phyloP scores from a whole-genome alignment of 1,140 invertebrate species.

The Drosophila ercepeae region DNA sequence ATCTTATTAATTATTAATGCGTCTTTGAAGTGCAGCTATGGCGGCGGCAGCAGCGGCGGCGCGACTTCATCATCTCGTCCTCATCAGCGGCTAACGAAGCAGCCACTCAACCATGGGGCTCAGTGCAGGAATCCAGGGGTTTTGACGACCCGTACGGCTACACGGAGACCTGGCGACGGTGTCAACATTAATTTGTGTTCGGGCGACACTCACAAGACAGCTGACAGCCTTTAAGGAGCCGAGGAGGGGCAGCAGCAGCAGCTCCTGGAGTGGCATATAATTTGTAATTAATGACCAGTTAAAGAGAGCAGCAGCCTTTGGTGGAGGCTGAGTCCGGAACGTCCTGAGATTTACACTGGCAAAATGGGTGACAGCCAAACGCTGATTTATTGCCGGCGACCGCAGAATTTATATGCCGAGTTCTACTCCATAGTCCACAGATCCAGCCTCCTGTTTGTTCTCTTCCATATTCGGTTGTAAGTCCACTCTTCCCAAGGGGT shows the following conservation, averaged over 20 bases:
- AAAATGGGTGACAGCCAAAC: slow-evolving; percentile 76
- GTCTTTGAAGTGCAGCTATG: slow-evolving; percentile 62
- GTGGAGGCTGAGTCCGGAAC: not conserved
- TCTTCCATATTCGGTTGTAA: slow-evolving; percentile 61
- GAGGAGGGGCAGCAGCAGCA: slow-evolving; percentile 9
- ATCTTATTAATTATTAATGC: slow-evolving; percentile 78
- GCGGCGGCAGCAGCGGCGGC: slow-evolving; percentile 29
- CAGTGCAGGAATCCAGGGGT: slow-evolving; percentile 3
- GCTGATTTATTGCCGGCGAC: slow-evolving; percentile 79
- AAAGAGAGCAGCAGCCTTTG: slow-evolving; percentile 56
- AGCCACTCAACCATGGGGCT: slow-evolving; percentile 49
- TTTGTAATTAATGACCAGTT: slow-evolving; percentile 82
- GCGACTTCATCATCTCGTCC: slow-evolving; percentile 34
- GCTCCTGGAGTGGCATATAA: slow-evolving; percentile 62
- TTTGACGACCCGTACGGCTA: too few relatives aligned
- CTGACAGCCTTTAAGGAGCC: slow-evolving; percentile 49
- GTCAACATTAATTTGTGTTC: slow-evolving; percentile 78
- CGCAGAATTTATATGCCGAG: slow-evolving; percentile 80
- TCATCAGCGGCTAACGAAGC: slow-evolving; percentile 64
- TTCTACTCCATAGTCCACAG: slow-evolving; percentile 26
- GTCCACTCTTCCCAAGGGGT: slow-evolving; percentile 30
- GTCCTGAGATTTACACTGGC: slow-evolving; percentile 70
- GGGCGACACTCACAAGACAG: slow-evolving; percentile 69
- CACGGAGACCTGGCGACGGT: slow-evolving; percentile 30
- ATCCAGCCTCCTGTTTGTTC: slow-evolving; percentile 43